phyloP scores from a whole-genome alignment of 2,113 vertebrate genomes.

The Arothron firmamentum region DNA sequence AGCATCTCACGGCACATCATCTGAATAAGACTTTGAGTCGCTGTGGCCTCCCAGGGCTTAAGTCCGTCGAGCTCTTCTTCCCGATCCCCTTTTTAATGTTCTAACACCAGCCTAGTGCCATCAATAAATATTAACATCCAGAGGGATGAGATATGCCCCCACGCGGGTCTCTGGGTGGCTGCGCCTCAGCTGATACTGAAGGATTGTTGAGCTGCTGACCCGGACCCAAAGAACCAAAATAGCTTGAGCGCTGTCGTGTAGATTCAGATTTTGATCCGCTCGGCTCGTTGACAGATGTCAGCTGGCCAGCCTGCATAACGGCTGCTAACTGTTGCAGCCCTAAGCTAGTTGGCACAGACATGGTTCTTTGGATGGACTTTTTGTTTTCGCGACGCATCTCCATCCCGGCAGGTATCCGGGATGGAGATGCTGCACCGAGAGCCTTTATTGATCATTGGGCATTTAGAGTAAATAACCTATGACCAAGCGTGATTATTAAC shows the following conservation, averaged over 20 bases:
- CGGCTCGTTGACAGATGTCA: no score
- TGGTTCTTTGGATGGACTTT: no score
- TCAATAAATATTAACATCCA: slow-evolving; percentile 74
- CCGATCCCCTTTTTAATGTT: slow-evolving; percentile 67
- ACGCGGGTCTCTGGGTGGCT: slow-evolving; percentile 52
- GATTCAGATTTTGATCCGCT: background rate
- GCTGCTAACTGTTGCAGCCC: no score
- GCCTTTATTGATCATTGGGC: no score
- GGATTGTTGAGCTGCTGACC: slow-evolving; percentile 54
- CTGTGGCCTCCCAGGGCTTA: slow-evolving; percentile 65
- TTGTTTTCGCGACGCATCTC: no score
- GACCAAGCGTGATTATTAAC: no score
- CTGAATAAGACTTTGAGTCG: slow-evolving; percentile 71
- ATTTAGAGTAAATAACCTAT: no score
- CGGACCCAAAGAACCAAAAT: slow-evolving; percentile 26
- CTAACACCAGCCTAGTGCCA: slow-evolving; percentile 64
- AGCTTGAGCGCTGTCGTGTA: slow-evolving; percentile 14
- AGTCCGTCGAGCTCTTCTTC: slow-evolving; percentile 62
- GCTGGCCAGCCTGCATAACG: no score
- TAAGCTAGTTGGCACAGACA: no score
- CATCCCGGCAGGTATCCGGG: no score
- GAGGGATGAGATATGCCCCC: slow-evolving; percentile 54
- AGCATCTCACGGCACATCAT: slow-evolving; percentile 70
- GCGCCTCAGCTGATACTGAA: slow-evolving; percentile 48
- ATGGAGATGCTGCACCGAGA: no score